phyloP scores from a whole-genome alignment of 2,888 invertebrate species.

The Celastrina argiolus region DNA sequence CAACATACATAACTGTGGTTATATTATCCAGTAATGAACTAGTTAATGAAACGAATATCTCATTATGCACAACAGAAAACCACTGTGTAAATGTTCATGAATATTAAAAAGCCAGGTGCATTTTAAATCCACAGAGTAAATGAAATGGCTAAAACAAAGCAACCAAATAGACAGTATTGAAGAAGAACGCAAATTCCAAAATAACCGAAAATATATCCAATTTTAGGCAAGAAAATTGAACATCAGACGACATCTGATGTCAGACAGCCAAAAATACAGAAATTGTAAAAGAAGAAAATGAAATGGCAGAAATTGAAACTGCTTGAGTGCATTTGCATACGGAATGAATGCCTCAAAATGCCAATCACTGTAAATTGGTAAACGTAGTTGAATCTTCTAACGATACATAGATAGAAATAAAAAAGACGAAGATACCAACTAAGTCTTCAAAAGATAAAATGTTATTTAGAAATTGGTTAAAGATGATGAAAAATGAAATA shows the following conservation, averaged over 20 bases:
- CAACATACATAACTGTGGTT: not conserved
- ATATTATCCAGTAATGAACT: constrained; percentile 3
- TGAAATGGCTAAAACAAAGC: constrained; percentile 3
- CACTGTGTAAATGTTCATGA: constrained; percentile 19
- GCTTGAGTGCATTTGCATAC: not conserved
- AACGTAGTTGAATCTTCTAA: not conserved
- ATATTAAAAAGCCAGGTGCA: constrained; percentile 10
- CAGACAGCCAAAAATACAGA: not conserved
- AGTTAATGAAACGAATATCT: constrained; percentile 10
- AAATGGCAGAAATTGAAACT: not conserved
- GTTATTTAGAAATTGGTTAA: no score
- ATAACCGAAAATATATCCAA: not conserved
- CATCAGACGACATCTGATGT: not conserved
- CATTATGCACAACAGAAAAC: constrained; percentile 13
- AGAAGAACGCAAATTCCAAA: not conserved
- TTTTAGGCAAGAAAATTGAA: not conserved
- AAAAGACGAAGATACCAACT: not conserved
- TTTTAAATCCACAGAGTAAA: not conserved
- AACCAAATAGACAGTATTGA: not conserved
- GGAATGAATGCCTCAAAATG: not conserved
- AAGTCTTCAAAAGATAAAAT: no score
- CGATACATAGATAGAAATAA: not conserved
- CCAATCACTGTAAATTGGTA: not conserved
- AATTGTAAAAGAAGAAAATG: not conserved
- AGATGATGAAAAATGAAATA: no score